Evolutionary conservation across 2,888 invertebrate species (phyloP).

Genomic region (Sisyra terminalis): DNA sequence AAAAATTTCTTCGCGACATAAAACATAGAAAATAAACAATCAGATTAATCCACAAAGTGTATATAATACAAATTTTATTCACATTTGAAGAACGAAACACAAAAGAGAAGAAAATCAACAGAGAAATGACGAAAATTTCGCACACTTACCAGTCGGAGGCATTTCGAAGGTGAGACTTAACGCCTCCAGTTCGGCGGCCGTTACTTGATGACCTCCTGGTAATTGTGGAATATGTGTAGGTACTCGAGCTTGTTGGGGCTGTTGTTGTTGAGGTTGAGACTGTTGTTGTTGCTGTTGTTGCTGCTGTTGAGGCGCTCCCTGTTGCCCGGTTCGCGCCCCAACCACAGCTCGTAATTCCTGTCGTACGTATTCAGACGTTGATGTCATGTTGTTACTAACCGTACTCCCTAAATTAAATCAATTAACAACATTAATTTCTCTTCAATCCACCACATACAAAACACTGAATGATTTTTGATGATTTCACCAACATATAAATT

Average conservation of each 20-base stretch:
- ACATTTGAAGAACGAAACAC: too few species aligned
- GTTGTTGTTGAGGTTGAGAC: constrained; percentile 19
- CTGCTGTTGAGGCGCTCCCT: constrained; percentile 23
- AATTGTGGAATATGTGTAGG: not conserved
- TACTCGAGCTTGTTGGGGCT: constrained; percentile 8
- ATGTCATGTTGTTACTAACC: constrained; percentile 37
- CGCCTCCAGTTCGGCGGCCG: constrained; percentile 50
- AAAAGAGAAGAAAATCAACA: too few species aligned
- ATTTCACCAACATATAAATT: not conserved
- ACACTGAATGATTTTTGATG: not conserved
- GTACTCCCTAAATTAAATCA: constrained; percentile 26
- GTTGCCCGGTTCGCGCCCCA: constrained; percentile 43
- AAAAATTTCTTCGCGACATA: too few species aligned
- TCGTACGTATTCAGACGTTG: constrained; percentile 71
- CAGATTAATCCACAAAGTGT: too few species aligned
- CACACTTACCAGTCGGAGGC: constrained; percentile 41
- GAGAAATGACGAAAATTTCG: too few species aligned
- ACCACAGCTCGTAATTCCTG: constrained; percentile 82
- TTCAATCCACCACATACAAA: not conserved
- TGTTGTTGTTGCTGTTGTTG: constrained; percentile 18
- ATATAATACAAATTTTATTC: too few species aligned
- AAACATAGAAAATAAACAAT: too few species aligned
- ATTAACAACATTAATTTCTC: not conserved
- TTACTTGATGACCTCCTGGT: constrained; percentile 21
- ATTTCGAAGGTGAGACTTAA: constrained; percentile 53